Base-by-base conservation (phyloP, 2,888 invertebrate genomes). In the Penaeus monodon region DNA sequence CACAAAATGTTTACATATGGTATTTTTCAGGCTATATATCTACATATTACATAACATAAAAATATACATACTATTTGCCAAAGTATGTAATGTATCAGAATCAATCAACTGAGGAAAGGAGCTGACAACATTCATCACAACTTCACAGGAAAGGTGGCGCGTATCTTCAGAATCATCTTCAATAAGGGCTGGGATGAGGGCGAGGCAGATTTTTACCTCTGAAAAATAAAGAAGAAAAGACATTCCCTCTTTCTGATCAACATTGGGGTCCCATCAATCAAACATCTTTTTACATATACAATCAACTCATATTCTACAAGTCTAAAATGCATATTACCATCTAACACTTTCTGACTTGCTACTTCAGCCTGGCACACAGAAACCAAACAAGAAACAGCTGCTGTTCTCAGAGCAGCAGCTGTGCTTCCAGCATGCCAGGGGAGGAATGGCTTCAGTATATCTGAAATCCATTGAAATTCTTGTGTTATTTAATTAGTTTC, bases 111-210 rank as follows among this genome's bases (percentile, higher is more conserved):
- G 82, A 29, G 79, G 64, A 66, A 79, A 87, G 65, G 29, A 65
- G 12, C 22, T 73, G 57, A 44, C 44, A 20, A 78, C 65, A 2
- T 44, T 64, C 20, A 44, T 29, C 10, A 87, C 77, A 10, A 79
- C 83, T 14, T 79, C 83, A 70, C 86, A 87, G 10, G 83, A 33
- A 64, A 87, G 83, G 17, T 33, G 64, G n/a, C 86, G 78, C 1
- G 86, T 87, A 44, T 74, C 79, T 79, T 87, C 86, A 10, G 86
- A 68, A 49, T 87, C 83, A 79, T 87, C 86, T 57, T 87, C 86
- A 73, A 83, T 83, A 33, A 87, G 49, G 27, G 86, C 83, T 64
- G 86, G 86, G 29, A 87, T 73, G 17, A 87, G n/a, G 22, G 64
- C 44, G 6, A 70, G 64, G 27, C 83, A 87, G 14, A 29, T 78